Evolutionary conservation across 2,888 invertebrate species (phyloP).

Genomic region (Agrenia bidenticulata): DNA sequence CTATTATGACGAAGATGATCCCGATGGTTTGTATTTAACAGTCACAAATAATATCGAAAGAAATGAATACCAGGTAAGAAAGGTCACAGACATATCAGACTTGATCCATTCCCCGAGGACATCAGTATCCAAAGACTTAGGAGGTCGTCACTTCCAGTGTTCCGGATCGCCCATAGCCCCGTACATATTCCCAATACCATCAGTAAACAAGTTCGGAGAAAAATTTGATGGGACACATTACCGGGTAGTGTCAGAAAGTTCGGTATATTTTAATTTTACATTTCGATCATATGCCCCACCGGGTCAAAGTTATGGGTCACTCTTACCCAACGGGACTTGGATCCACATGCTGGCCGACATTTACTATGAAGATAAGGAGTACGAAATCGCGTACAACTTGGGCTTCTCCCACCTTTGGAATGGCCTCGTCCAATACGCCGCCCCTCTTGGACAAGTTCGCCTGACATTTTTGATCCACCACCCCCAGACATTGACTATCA

Average conservation of each 20-base stretch:
- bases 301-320: conserved; percentile 6
- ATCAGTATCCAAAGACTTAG: neutral
- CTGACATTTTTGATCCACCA: neutral
- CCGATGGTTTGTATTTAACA: too few species aligned
- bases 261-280: neutral
- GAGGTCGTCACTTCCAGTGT: conserved; percentile 1
- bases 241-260: neutral
- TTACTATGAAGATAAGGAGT: conserved; percentile 1
- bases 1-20: too few species aligned
- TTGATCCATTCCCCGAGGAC: neutral
- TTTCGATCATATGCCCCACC: neutral
- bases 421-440: neutral
- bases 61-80: too few species aligned
- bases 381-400: conserved; percentile 5
- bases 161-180: neutral
- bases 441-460: neutral
- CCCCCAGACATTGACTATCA: neutral
- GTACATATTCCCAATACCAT: too few species aligned
- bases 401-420: neutral
- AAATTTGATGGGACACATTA: conserved; percentile 6
- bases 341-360: conserved; percentile 2
- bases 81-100: neutral
- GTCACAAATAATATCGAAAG: too few species aligned
- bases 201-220: neutral
- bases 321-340: conserved; percentile 8